Evolutionary conservation across 2,797 vertebrate genomes (phyloP), one percentile per base, ranked within the genome.

Genomic region (Hypotaenidia philippensis): DNA sequence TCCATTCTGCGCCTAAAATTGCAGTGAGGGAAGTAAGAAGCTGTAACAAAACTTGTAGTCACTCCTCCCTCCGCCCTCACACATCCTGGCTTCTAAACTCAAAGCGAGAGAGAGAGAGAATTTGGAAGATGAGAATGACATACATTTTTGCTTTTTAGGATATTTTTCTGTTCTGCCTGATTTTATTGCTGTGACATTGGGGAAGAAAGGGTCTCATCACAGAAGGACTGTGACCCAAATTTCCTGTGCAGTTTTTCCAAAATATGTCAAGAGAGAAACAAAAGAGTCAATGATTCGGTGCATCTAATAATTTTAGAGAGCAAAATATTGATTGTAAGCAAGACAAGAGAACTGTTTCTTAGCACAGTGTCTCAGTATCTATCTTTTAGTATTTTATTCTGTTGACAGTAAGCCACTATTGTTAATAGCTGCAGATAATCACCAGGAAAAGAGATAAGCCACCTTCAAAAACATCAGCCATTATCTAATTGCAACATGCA

Each of bases 31-130:
- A 60, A 93, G 56, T 31, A 40, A 63, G 74, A 53, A 91, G 34
- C 32, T 61, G 45, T 60, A 92, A 83, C 26, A 84, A 89, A 84
- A 68, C 40, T 78, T 63, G 45, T 49, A 85, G 72, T 85, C 72
- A 78, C 61, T 80, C 56, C 23, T 87, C 32, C 59, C 31, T 79
- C 59, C 49, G 32, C 60, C 36, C 60, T 89, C 52, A n/a, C 21
- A 20, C 21, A 44, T 32, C 4, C 66, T 36, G 31, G 38, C 29
- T 89, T 83, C 31, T 70, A 53, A 36, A 79, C 29, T 45, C 66
- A 88, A 68, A 94, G 72, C 36, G 57, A 38, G 26, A 47, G 18
- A 47, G 21, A 56, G 66, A 69, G 56, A 56, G 71, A 53, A 68
- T 56, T 52, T 65, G 31, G 47, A 57, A 59, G 19, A 59, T 21